Conservation (phyloP, 2,888 invertebrate genomes). For the Melikaiella ostensackeni region DNA sequence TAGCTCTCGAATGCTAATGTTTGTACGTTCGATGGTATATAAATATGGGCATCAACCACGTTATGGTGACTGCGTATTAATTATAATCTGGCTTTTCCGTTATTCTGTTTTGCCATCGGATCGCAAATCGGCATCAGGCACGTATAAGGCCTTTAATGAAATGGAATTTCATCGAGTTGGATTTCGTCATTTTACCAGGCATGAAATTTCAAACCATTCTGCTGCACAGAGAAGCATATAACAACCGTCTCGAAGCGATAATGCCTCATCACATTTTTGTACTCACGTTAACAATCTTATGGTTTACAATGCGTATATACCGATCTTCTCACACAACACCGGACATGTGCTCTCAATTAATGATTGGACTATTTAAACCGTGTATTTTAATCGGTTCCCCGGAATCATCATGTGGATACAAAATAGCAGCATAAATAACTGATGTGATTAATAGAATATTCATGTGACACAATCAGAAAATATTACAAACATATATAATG, state of each 20-base stretch:
- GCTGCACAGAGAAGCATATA: neutral
- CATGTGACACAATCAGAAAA: neutral
- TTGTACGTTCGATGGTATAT: neutral
- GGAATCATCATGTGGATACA: slow-evolving; percentile 15
- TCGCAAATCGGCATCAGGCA: slow-evolving; percentile 7
- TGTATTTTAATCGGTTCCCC: slow-evolving; percentile 55
- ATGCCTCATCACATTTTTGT: neutral
- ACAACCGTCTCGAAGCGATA: neutral
- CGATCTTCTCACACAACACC: neutral
- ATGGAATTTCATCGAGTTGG: slow-evolving; percentile 13
- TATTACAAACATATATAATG: neutral
- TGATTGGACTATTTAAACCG: slow-evolving; percentile 56
- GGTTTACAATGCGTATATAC: neutral
- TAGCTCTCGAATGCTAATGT: neutral
- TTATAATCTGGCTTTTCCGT: neutral
- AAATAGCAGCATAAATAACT: slow-evolving; percentile 4
- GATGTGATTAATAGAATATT: neutral
- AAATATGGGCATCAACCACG: no score
- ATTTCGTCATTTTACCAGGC: slow-evolving; percentile 18
- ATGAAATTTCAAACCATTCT: slow-evolving; percentile 18
- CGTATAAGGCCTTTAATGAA: slow-evolving; percentile 32
- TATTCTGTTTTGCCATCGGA: neutral
- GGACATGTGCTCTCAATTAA: slow-evolving; percentile 49
- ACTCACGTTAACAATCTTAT: neutral
- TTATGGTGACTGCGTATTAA: no score